Base-by-base conservation (phyloP, 1,140 invertebrate species). In the Ips typographus region DNA sequence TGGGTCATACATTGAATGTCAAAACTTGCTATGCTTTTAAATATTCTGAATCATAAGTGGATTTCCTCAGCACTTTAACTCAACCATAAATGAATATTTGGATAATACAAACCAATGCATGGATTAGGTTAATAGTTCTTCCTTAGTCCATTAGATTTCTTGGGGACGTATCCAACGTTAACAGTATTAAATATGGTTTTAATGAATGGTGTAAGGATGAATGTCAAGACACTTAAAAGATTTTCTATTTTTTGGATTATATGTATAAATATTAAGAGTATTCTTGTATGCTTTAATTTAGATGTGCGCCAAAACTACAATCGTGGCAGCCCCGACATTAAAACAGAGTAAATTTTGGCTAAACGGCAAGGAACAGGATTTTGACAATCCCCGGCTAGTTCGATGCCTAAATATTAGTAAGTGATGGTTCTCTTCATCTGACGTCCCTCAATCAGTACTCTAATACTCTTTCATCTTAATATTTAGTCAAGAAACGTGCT, bases 281-380 rank as follows among this genome's bases (percentile, higher is more conserved):
- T 22, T 22, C 22, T 47, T 47, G 44, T 39, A 22, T n/a, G 42
- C 73, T 80, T 80, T 22, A 22, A 22, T 22, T 75, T 75, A 95
- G 90, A 88, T 99, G 85, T 90, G 90, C 80, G 90, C 95, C 8
- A 96, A 91, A 83, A 98, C 96, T 59, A 94, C 94, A 47, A 88
- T 96, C 3, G 87, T 89, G 76, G 84, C 86, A 2, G 88, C 88
- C 75, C 82, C 88, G 53, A 79, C 84, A 6, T 95, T 96, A 75
- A 84, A 82, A 65, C 82, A 89, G 75, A 90, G 96, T 81, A 83
- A 83, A 77, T 90, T 98, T 74, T 97, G 94, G 94, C 80, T 98
- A 8, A 98, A 98, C 85, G 92, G 90, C 70, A 87, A 90, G 71
- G 89, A 93, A 80, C 88, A 94, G 77, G 83, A 85, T 1, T 87